Evolutionary conservation across 2,797 vertebrate species (phyloP), one percentile per base, ranked within the genome.

Genomic region (Sternotherus odoratus): DNA sequence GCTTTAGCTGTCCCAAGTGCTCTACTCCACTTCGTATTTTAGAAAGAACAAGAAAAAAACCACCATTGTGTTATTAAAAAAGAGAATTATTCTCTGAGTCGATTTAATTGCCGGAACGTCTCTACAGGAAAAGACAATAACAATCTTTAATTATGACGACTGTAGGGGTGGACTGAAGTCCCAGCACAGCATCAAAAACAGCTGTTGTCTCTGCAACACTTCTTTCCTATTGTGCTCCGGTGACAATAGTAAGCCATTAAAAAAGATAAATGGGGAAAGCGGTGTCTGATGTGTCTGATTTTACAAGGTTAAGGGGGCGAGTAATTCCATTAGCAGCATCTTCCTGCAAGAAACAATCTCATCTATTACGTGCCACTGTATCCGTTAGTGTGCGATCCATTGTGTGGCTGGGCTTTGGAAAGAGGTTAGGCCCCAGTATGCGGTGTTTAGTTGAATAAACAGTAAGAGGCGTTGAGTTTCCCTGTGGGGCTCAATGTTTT

Each of bases 131-230:
- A 83, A 79, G 80, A 83, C 51, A 83, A 87, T 79, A 72, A 74
- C 30, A 83, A 51, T 74, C 60, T 83, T 81, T 87, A 79, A 79
- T 91, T 87, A 74, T 74, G 80, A 74, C 74, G 63, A 79, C 90
- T 91, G 60, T 78, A 39, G n/a, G 46, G 60, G 78, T 51, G 72
- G 46, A 39, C 10, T 50, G 57, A 72, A n/a, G 79, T 56, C 46
- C 46, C 89, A 74, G 85, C n/a, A 72, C 48, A 74, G 16, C 75
- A 57, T 60, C 46, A 51, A 53, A 51, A 43, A 43, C 60, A 72
- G 46, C 33, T 53, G 63, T 5, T 74, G 43, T 49, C 83, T 87
- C 51, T 13, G 63, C 78, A 79, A 15, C 48, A 36, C 74, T 72
- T 33, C 51, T 69, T 69, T 17, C 83, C 24, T 72, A 57, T 51